Evolutionary conservation across 2,888 invertebrate genomes (phyloP).

Genomic region (Pammene aurita): DNA sequence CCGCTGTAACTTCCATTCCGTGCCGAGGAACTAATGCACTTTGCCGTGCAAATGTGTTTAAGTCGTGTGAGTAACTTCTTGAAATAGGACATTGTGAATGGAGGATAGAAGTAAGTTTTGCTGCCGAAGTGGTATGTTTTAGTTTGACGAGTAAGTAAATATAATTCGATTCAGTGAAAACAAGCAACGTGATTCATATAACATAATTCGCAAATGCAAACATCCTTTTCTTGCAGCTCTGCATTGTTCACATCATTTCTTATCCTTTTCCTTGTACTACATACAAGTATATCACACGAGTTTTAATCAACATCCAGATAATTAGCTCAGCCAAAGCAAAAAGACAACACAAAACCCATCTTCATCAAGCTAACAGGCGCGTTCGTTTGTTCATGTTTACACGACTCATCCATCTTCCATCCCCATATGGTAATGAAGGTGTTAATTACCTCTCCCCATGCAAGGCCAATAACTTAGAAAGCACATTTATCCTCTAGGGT

Average conservation of each 20-base stretch:
- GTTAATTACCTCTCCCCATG: constrained; percentile 44
- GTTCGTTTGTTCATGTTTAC: constrained; percentile 12
- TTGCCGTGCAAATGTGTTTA: constrained; percentile 3
- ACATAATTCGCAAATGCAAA: no score
- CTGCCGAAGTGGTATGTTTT: neutral
- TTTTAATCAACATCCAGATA: constrained; percentile 27
- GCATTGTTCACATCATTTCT: no score
- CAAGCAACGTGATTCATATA: no score
- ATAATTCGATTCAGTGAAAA: no score
- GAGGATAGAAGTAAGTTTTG: constrained; percentile 1
- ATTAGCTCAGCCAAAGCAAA: constrained; percentile 35
- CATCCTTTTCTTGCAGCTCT: no score
- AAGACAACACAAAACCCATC: constrained; percentile 10
- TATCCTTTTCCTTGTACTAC: no score
- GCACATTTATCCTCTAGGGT: constrained; percentile 47
- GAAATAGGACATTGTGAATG: neutral
- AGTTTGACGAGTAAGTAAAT: neutral
- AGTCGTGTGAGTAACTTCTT: constrained; percentile 9
- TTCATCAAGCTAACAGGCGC: constrained; percentile 31
- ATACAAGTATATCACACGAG: neutral
- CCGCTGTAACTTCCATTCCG: constrained; percentile 24
- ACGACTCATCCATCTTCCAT: constrained; percentile 31
- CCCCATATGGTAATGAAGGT: constrained; percentile 42
- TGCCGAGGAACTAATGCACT: constrained; percentile 12
- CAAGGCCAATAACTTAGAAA: constrained; percentile 54